These are phyloP conservation scores for Manis pentadactyla DNA, from an alignment of 2,797 vertebrate genomes.

Conservation along the genomic window DNA sequence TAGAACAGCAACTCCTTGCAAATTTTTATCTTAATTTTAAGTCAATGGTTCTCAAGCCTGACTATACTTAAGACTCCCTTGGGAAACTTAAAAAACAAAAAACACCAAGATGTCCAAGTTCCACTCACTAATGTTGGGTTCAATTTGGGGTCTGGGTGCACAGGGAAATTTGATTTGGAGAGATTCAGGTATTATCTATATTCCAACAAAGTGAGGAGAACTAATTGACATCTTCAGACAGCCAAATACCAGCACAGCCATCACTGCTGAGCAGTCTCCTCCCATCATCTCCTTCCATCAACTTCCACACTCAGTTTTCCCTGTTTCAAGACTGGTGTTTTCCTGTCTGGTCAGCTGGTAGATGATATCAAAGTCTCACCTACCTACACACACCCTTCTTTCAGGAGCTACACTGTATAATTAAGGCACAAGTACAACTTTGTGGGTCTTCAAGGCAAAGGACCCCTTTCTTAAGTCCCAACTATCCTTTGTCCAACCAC, in stretches of 20 bases:
- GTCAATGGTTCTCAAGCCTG: neutral
- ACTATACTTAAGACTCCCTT: neutral
- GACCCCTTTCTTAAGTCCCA: neutral
- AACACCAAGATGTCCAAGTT: neutral
- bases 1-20: neutral
- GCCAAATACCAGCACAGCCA: neutral
- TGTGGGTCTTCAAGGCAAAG: neutral
- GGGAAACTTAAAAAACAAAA: neutral
- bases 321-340: neutral
- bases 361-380: neutral
- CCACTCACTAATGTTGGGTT: neutral
- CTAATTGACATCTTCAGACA: neutral
- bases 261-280: too few species aligned
- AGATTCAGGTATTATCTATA: neutral
- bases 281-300: neutral
- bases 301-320: neutral
- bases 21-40: neutral
- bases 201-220: neutral
- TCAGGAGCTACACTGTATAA: neutral
- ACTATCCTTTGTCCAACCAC: neutral
- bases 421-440: neutral
- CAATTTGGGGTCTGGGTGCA: accelerated
- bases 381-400: neutral
- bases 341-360: neutral
- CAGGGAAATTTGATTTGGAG: neutral